These are phyloP conservation scores for Rhabdophis nuchalis DNA, from an alignment of 2,797 vertebrate genomes.

Conservation along the genomic window DNA sequence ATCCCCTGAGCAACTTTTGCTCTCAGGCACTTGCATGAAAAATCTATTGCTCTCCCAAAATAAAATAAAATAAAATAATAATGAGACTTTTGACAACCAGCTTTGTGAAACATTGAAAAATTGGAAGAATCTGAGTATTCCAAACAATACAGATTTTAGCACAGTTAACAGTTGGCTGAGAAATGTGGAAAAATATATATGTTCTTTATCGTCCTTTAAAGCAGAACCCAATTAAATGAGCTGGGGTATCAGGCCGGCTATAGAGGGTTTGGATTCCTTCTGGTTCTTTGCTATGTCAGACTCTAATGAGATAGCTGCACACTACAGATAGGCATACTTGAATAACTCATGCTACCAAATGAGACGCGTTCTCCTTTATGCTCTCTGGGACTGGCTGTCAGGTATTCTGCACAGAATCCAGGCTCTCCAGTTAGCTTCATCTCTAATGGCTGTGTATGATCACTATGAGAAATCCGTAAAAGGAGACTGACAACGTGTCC, in stretches of 20 bases:
- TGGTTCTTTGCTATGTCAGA: neutral
- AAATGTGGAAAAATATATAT: neutral
- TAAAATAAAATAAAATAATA: no score
- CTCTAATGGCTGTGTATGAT: neutral
- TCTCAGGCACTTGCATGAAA: neutral
- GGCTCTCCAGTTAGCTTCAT: neutral
- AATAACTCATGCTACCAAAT: slow-evolving; percentile 7
- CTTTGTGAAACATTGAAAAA: neutral
- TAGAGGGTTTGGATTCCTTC: neutral
- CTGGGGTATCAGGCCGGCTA: neutral
- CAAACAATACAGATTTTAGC: neutral
- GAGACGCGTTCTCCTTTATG: neutral
- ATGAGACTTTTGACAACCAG: neutral
- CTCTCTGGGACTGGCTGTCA: neutral
- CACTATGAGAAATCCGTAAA: neutral
- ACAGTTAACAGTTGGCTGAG: neutral
- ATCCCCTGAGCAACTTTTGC: neutral
- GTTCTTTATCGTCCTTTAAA: neutral
- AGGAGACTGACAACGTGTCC: neutral
- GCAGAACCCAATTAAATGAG: neutral
- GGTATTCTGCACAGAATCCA: neutral
- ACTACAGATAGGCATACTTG: neutral
- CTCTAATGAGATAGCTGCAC: slow-evolving; percentile 13
- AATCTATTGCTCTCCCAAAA: neutral
- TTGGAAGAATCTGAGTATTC: neutral